Evolutionary conservation across 1,140 invertebrate genomes (phyloP), one percentile per base, ranked within the genome.

Genomic region (Drosophila pruinosa): DNA sequence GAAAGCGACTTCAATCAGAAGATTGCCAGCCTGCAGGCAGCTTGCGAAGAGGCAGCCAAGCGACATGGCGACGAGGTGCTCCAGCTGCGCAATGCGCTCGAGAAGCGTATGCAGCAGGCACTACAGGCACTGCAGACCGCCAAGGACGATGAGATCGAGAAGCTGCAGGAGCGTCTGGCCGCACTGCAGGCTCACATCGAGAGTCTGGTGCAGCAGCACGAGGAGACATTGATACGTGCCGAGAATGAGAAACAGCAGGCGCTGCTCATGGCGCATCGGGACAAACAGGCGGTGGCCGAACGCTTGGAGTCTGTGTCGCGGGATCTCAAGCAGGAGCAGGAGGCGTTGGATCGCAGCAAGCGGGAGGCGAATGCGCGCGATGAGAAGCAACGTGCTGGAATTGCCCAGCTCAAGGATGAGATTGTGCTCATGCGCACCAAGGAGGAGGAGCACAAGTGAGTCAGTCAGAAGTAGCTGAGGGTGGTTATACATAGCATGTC

Each of bases 171-270:
- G 56, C 93, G 94, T 86, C 94, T 97, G 74, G 94, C 95, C 59
- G 93, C 94, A n/a, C 83, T 97, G 7, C 94, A 96, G 67, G 93
- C 94, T 2, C 94, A 96, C 26, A 93, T 96, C 7, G 96, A 97
- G 75, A 96, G 94, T 88, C 78, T 97, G 0, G 94, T 95, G 73
- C 94, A 97, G 78, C 96, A 97, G 79, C 96, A 97, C 74, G 96
- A 97, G 79, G 96, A 97, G 91, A 94, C 95, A 0, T 93, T 97
- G 76, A 90, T 97, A 2, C 91, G 96, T 21, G 96, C 96, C 2
- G 96, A 97, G 92, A 97, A 97, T 90, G 96, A 97, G 77, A 97
- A 97, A 79, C 96, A 97, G 72, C 96, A 97, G 91, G 95, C 96
- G n/a, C 92, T 97, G 39, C 90, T 97, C 3, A 94, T 97, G 95